These are phyloP conservation scores for Corapipo altera DNA, from an alignment of 2,113 vertebrate species.

Conservation along the genomic window DNA sequence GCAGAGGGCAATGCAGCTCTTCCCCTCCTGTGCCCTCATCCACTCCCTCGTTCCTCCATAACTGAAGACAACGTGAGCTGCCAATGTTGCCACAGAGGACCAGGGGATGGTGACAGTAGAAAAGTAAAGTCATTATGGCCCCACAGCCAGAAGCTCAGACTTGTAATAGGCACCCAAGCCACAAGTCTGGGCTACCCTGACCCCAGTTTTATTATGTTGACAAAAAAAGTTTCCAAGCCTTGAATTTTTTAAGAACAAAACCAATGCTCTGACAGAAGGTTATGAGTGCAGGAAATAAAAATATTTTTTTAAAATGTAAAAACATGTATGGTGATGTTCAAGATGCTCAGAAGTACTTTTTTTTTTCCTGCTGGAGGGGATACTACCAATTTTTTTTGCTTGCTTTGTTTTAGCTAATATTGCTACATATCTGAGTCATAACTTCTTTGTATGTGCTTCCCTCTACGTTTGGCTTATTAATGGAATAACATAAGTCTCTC, in stretches of 20 bases:
- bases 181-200: neutral
- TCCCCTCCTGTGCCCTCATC: neutral
- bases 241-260: neutral
- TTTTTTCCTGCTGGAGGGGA: neutral
- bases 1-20: neutral
- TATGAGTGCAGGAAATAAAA: neutral
- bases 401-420: neutral
- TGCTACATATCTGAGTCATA: neutral
- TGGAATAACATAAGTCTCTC: neutral
- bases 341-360: neutral
- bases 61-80: accelerated
- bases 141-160: neutral
- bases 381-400: neutral
- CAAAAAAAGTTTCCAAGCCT: neutral
- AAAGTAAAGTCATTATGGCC: neutral
- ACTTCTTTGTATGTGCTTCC: neutral
- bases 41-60: neutral
- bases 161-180: neutral
- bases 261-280: neutral
- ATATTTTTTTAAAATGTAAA: neutral
- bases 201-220: neutral
- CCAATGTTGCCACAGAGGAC: neutral
- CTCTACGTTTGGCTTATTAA: neutral
- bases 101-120: neutral
- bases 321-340: neutral